A percentile compares a stretch with the other conserved stretches of the same genome.
phyloP scores from a whole-genome alignment of 2,797 vertebrate genomes.

The Rhabdophis nuchalis region DNA sequence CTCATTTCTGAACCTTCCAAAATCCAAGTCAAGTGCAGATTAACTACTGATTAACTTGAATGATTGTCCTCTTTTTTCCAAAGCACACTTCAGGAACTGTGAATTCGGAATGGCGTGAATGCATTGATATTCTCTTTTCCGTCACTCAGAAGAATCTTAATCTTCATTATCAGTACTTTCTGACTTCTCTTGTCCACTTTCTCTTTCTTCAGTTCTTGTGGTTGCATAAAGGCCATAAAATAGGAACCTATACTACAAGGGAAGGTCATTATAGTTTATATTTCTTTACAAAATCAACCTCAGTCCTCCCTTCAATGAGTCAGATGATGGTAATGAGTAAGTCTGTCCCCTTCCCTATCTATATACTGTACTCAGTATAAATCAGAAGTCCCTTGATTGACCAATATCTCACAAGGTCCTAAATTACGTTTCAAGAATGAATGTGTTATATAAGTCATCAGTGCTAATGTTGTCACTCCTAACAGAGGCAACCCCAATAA shows the following conservation, averaged over 20 bases:
- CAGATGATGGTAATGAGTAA: rapidly evolving
- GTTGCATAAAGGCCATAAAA: not conserved
- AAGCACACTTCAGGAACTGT: not conserved
- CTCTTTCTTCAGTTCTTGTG: rapidly evolving
- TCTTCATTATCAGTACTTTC: not conserved
- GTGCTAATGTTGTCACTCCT: not conserved
- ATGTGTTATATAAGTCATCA: not conserved
- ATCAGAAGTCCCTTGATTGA: not conserved
- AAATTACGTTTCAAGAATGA: not conserved
- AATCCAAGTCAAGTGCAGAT: not conserved
- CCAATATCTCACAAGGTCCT: not conserved
- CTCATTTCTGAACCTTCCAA: not conserved
- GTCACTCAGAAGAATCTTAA: not conserved
- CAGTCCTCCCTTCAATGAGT: not conserved
- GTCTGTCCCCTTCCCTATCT: rapidly evolving
- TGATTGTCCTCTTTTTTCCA: not conserved
- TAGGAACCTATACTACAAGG: not conserved
- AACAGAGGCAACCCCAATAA: not conserved
- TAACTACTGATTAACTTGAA: not conserved
- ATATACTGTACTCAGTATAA: not conserved
- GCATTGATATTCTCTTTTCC: no score
- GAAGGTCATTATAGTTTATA: not conserved
- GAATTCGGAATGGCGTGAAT: not conserved
- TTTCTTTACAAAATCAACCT: not conserved
- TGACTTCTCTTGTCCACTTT: not conserved